Conservation (phyloP, 2,797 vertebrate genomes). For the Hafferia zeledoni region DNA sequence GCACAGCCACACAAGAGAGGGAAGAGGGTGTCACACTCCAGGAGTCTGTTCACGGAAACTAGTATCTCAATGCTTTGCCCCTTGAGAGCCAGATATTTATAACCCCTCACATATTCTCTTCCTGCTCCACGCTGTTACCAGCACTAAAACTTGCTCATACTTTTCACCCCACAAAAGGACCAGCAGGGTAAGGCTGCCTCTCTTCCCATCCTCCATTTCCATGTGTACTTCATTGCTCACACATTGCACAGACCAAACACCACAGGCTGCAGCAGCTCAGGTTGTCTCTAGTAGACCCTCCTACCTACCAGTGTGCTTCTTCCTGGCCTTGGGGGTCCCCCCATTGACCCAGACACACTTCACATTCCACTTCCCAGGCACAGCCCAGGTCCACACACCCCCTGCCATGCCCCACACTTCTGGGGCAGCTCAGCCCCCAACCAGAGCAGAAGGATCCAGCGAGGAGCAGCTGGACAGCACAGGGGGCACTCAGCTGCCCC, state of each 20-base stretch:
- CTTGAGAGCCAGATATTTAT: conserved; percentile 51
- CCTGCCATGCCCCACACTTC: neutral
- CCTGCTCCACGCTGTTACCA: conserved; percentile 31
- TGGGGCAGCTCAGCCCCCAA: neutral
- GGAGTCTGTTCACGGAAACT: conserved; percentile 47
- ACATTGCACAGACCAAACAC: neutral
- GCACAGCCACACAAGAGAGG: conserved; percentile 4
- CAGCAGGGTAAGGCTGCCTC: neutral
- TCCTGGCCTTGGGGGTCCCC: neutral
- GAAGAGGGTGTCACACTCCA: conserved; percentile 21
- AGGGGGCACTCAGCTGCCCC: neutral
- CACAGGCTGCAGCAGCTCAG: rapidly evolving
- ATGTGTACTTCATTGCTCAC: neutral
- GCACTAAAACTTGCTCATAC: neutral
- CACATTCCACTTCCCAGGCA: neutral
- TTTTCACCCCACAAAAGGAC: neutral
- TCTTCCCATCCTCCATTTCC: neutral
- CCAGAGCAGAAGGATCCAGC: neutral
- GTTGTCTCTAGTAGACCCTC: neutral
- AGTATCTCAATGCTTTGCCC: conserved; percentile 11
- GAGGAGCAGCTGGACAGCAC: neutral
- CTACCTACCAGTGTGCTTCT: neutral
- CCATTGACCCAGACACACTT: neutral
- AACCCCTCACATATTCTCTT: conserved; percentile 30
- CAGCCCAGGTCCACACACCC: neutral